Base-by-base conservation (phyloP, 2,113 vertebrate species). In the Buteo buteo region DNA sequence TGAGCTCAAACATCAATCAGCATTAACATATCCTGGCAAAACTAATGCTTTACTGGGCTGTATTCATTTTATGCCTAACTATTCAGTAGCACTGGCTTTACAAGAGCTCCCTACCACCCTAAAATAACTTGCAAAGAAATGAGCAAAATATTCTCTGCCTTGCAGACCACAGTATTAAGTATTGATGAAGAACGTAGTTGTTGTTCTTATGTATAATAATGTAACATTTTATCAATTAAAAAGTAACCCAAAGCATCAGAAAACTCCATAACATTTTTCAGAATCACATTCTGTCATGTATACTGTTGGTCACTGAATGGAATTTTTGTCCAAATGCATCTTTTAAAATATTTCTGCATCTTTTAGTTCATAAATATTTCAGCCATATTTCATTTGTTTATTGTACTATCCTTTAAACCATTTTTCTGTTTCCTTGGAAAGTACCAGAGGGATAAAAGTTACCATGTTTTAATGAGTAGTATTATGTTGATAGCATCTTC, bases 361-460 rank as follows among this genome's bases (percentile, higher is more conserved):
- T 84, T 79, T 38, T 26, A 38, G 26, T 49, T 90, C 67, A 64
- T 96, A 31, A 93, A 94, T 94, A 81, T 95, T 97, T 96, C 59
- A 95, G 40, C 21, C 16, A 45, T 31, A 6, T 88, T 88, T 77
- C 42, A 13, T 40, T 90, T 83, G 17, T 83, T 88, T 78, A 10
- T 71, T 92, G 36, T 74, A 4, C 62, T 89, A 3, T 6, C 9
- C 47, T 86, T 67, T 44, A 58, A 94, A 47, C 12, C 0, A 5
- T 44, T 78, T 84, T 69, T 59, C 29, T 74, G 5, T 81, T 94
- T 45, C 57, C n/a, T 67, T 86, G 52, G 42, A 38, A 82, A 50
- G 42, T 44, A 47, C 24, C 66, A 38, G 50, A 74, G 17, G 16
- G 50, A 55, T 86, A 64, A 86, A 84, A 50, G 16, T 50, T 57